These are phyloP conservation scores for Zosterops borbonicus DNA, from an alignment of 2,113 vertebrate species.

Conservation along the genomic window DNA sequence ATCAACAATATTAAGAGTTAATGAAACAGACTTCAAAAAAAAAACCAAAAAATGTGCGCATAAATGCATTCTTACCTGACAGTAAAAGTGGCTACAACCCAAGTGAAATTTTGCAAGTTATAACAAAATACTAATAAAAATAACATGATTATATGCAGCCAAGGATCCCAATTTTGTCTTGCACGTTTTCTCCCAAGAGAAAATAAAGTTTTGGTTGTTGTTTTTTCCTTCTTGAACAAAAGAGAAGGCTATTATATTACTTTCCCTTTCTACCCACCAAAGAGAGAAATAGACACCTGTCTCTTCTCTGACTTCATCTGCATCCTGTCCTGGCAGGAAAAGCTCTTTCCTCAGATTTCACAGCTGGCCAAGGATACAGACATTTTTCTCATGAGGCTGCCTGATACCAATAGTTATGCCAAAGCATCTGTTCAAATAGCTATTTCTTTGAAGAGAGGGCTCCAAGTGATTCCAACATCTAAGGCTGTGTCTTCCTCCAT, in stretches of 20 bases:
- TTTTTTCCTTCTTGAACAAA: background rate
- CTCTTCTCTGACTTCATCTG: background rate
- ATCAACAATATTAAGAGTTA: background rate
- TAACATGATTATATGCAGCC: background rate
- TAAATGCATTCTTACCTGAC: background rate
- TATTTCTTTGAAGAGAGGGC: background rate
- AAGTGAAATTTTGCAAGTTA: background rate
- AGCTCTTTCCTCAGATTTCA: background rate
- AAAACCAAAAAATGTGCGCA: background rate
- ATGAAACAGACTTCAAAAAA: background rate
- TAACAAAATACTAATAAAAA: background rate
- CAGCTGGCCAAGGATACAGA: background rate
- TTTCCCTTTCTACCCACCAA: background rate
- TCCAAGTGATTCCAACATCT: background rate
- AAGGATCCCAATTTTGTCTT: background rate
- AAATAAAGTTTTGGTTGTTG: background rate
- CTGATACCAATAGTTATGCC: background rate
- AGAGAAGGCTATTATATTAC: background rate
- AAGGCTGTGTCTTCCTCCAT: background rate
- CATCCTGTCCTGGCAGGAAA: background rate
- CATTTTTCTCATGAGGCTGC: accelerated
- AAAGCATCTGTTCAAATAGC: background rate
- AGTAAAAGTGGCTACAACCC: background rate
- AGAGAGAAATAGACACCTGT: background rate
- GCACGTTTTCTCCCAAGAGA: background rate